Evolutionary conservation across 2,797 vertebrate species (phyloP).

Genomic region (Argyrosomus regius): DNA sequence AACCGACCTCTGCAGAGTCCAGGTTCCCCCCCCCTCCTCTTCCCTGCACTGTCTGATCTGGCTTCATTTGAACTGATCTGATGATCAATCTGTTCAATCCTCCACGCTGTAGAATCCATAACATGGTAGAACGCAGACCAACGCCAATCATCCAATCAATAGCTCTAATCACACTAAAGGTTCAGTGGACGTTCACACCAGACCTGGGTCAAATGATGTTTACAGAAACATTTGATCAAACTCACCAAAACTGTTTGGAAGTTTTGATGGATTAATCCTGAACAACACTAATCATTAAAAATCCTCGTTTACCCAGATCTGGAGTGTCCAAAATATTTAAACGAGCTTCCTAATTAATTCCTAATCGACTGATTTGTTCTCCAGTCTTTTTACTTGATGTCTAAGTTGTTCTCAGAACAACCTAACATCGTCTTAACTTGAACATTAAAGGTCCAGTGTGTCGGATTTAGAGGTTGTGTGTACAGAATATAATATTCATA

Average conservation of each 20-base stretch:
- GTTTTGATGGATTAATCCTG: background rate
- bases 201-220: slow-evolving; percentile 36
- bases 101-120: slow-evolving; percentile 41
- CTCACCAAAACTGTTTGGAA: background rate
- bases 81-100: background rate
- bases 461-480: too few species aligned
- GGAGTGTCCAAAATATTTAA: slow-evolving; percentile 31
- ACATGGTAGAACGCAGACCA: slow-evolving; percentile 22
- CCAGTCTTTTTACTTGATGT: background rate
- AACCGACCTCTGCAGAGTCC: slow-evolving; percentile 67
- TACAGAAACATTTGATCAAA: background rate
- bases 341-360: background rate
- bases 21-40: slow-evolving; percentile 66
- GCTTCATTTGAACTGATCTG: slow-evolving; percentile 44
- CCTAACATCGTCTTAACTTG: background rate
- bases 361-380: background rate
- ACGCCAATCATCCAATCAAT: background rate
- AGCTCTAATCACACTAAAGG: slow-evolving; percentile 39
- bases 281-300: background rate
- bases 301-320: slow-evolving; percentile 39
- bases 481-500: too few species aligned
- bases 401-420: background rate
- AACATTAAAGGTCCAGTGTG: too few species aligned
- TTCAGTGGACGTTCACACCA: slow-evolving; percentile 8
- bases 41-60: slow-evolving; percentile 43